Conservation (phyloP, 1,140 invertebrate genomes). For the Pteromalus puparum region DNA sequence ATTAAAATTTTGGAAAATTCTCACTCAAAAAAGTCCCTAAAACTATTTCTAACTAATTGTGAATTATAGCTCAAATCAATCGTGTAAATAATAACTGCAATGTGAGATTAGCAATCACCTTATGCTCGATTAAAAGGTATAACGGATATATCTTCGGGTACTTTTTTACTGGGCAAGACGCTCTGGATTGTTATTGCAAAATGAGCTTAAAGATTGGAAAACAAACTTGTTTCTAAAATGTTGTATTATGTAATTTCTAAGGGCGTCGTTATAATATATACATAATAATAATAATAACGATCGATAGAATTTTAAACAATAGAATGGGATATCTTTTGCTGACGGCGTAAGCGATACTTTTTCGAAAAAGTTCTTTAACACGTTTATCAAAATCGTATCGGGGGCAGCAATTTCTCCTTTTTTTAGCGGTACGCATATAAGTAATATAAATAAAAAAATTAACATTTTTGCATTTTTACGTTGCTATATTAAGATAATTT, state of each 20-base stretch:
- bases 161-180: not conserved
- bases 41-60: not conserved
- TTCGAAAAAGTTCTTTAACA: too few relatives aligned
- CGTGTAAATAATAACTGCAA: not conserved
- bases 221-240: not conserved
- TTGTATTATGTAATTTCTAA: not conserved
- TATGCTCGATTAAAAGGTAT: not conserved
- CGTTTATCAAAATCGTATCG: too few relatives aligned
- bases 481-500: not conserved
- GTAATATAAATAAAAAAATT: not conserved
- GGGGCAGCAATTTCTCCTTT: too few relatives aligned
- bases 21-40: not conserved
- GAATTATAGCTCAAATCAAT: not conserved
- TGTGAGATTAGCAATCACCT: not conserved
- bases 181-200: not conserved
- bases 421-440: not conserved
- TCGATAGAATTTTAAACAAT: not conserved
- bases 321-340: too few relatives aligned
- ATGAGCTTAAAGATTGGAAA: not conserved
- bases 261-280: not conserved
- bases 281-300: not conserved
- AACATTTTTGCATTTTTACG: not conserved
- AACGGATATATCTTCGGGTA: conserved; percentile 3
- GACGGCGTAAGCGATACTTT: too few relatives aligned
- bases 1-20: not conserved